Evolutionary conservation across 2,888 invertebrate genomes (phyloP), one percentile per base, ranked within the genome.

Genomic region (Pachymerium ferrugineum): DNA sequence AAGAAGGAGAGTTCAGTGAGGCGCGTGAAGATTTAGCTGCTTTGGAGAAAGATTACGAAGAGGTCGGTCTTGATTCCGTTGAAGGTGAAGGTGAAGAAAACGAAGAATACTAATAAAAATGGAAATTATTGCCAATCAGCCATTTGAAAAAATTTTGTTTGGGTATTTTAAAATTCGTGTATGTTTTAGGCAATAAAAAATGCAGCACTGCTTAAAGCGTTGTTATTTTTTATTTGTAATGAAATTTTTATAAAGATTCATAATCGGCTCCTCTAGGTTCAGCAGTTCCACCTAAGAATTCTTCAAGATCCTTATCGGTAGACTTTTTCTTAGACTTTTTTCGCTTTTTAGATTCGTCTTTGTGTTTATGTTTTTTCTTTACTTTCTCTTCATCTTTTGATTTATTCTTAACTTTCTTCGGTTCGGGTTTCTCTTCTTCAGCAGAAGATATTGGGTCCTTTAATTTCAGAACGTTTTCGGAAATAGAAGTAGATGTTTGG

Each of bases 21-120:
- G 83, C 84, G 4, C 79, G 84, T 12, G 84, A 84, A 77, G 79
- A 79, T 73, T 42, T 79, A 76, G 84, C 83, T 3, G 83, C 83
- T 69, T 76, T 81, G 47, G 81, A 81, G 74, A 79, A 79, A 68
- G 80, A 83, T 74, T 73, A 73, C 19, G 28, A 73, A 75, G 83
- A 83, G n/a, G 8, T n/a, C 3, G 38, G 38, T 38, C 38, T 38
- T 38, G 38, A 38, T 38, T 38, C 38, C 14, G 38, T 38, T 2
- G 38, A 38, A 38, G 38, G 38, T 1, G 38, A 38, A 38, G 38
- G 38, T 8, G 38, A 38, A 8, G 38, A 38, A 38, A 38, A 38
- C n/a, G 38, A 38, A 38, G 38, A 38, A 38, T 38, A 38, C n/a
- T 38, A 38, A n/a, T n/a, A n/a, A n/a, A 38, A 38, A 38, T 4